A percentile compares a stretch with the other conserved stretches of the same genome.
phyloP scores from a whole-genome alignment of 2,888 invertebrate species.

The Pandemis cinnamomeana region DNA sequence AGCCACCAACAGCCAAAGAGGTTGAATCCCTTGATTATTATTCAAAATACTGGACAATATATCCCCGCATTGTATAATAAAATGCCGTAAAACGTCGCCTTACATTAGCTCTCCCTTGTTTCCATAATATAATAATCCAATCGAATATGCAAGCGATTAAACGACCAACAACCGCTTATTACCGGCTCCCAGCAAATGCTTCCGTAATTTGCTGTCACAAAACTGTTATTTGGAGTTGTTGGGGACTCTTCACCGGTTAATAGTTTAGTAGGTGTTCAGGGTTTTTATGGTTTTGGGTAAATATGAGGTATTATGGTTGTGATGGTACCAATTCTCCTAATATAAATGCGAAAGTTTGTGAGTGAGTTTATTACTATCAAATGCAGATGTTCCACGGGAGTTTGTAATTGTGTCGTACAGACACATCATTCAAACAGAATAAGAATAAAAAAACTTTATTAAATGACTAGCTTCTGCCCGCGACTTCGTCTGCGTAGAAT shows the following conservation, averaged over 20 bases:
- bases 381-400: no score
- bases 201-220: conserved; percentile 72
- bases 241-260: conserved; percentile 51
- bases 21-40: no score
- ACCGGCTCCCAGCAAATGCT: conserved; percentile 53
- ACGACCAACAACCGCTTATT: conserved; percentile 63
- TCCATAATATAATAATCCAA: conserved; percentile 65
- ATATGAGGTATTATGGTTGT: conserved; percentile 11
- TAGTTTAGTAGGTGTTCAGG: conserved; percentile 46
- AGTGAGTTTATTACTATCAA: no score
- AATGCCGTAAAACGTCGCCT: conserved; percentile 19
- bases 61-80: not conserved
- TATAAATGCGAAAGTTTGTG: no score
- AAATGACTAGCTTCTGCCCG: no score
- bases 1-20: no score
- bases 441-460: no score
- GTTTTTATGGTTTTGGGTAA: conserved; percentile 35
- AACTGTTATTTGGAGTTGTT: conserved; percentile 68
- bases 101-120: conserved; percentile 48
- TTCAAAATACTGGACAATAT: no score
- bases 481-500: no score
- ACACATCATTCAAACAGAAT: no score
- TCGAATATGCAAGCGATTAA: conserved; percentile 79
- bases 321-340: no score
- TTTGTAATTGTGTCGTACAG: no score